Evolutionary conservation across 2,888 invertebrate species (phyloP).

Genomic region (Dolichopus griseipennis): DNA sequence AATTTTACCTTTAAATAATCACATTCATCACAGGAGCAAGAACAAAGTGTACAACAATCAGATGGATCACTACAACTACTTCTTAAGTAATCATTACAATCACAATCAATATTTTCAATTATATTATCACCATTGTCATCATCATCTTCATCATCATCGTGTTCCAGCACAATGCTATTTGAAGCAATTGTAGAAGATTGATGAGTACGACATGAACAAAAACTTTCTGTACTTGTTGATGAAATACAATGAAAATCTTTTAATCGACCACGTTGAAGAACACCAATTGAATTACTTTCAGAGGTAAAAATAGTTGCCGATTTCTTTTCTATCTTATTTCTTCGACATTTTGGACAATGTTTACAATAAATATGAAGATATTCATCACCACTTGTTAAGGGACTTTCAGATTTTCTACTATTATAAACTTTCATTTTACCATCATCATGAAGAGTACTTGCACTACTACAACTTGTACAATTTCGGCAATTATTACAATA

Average conservation of each 20-base stretch:
- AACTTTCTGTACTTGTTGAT: slow-evolving; percentile 31
- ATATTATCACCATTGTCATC: slow-evolving; percentile 15
- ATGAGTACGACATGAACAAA: slow-evolving; percentile 36
- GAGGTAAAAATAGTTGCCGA: slow-evolving; percentile 14
- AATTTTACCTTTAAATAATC: slow-evolving; percentile 12
- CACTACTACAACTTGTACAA: slow-evolving; percentile 32
- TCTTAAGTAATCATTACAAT: neutral
- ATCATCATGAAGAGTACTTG: slow-evolving; percentile 18
- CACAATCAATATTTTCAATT: slow-evolving; percentile 28
- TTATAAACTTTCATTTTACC: neutral
- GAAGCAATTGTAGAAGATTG: neutral
- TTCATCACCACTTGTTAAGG: slow-evolving; percentile 18
- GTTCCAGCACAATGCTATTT: slow-evolving; percentile 19
- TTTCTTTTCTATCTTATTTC: slow-evolving; percentile 19
- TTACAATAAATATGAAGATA: slow-evolving; percentile 9
- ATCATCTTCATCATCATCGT: slow-evolving; percentile 21
- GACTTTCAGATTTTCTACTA: slow-evolving; percentile 16
- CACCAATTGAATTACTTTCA: slow-evolving; percentile 15
- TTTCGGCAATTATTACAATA: slow-evolving; percentile 36
- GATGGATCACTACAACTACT: neutral
- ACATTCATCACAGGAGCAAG: slow-evolving; percentile 14
- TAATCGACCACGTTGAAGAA: slow-evolving; percentile 11
- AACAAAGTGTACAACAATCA: neutral
- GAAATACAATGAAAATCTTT: slow-evolving; percentile 5
- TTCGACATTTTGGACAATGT: slow-evolving; percentile 28